phyloP scores from a whole-genome alignment of 2,888 invertebrate genomes.

The Xylocampa areola region DNA sequence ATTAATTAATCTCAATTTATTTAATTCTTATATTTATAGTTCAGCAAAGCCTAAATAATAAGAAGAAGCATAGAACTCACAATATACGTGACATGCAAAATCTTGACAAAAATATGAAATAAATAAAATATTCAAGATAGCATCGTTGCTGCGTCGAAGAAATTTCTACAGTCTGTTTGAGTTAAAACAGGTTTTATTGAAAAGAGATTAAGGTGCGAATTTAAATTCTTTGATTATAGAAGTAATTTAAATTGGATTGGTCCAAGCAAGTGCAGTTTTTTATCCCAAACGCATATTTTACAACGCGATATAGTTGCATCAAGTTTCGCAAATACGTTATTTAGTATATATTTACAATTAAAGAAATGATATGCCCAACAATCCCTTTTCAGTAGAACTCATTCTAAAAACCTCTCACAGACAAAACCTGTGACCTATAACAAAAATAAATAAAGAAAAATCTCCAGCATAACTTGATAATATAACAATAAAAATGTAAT shows the following conservation, averaged over 20 bases:
- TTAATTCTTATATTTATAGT: slow-evolving; percentile 51
- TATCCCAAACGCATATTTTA: too few species aligned
- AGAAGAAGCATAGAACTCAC: slow-evolving; percentile 80
- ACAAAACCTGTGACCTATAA: slow-evolving; percentile 58
- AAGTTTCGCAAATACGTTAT: too few species aligned
- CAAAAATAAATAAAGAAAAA: slow-evolving; percentile 47
- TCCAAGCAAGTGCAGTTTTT: not conserved
- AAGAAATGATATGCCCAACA: not conserved
- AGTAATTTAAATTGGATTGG: not conserved
- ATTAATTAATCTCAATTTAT: slow-evolving; percentile 47
- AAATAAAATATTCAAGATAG: slow-evolving; percentile 44
- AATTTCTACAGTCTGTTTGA: slow-evolving; percentile 65
- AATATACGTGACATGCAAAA: slow-evolving; percentile 67
- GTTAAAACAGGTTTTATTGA: slow-evolving; percentile 44
- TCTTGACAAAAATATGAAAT: slow-evolving; percentile 51
- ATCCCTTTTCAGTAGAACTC: slow-evolving; percentile 40
- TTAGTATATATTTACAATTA: too few species aligned
- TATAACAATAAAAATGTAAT: slow-evolving; percentile 61
- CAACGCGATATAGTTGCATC: too few species aligned
- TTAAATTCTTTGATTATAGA: not conserved
- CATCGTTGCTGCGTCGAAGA: slow-evolving; percentile 56
- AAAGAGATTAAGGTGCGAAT: slow-evolving; percentile 40
- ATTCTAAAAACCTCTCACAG: slow-evolving; percentile 46
- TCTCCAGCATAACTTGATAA: slow-evolving; percentile 63
- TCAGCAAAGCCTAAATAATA: slow-evolving; percentile 87